These are phyloP conservation scores for Venustaconcha ellipsiformis DNA, from an alignment of 1,140 invertebrate species.

Conservation along the genomic window DNA sequence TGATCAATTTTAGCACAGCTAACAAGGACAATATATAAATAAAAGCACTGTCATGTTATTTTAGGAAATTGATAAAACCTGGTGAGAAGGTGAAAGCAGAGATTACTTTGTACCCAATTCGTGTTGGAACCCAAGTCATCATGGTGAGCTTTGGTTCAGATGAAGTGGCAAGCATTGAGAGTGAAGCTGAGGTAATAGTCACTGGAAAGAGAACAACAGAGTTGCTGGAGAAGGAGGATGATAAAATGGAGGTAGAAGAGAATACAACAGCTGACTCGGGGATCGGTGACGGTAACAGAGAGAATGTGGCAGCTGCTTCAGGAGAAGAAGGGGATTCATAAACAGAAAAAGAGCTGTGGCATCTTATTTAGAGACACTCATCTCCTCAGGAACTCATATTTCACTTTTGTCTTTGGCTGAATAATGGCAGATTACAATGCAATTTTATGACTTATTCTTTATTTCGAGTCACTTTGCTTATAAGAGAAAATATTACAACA, in stretches of 20 bases:
- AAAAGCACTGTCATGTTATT: not conserved
- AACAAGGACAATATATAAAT: not conserved
- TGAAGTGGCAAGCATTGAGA: slow-evolving; percentile 23
- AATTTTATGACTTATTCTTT: no score
- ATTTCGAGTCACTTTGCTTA: no score
- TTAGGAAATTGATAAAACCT: slow-evolving; percentile 26
- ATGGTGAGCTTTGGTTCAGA: slow-evolving; percentile 21
- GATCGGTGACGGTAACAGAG: not conserved
- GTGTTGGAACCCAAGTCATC: slow-evolving; percentile 12
- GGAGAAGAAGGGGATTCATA: not conserved
- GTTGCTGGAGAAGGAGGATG: slow-evolving; percentile 8
- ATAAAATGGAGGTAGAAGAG: not conserved
- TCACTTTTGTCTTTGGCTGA: no score
- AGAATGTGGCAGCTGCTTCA: not conserved
- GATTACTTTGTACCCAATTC: slow-evolving; percentile 16
- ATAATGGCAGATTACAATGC: no score
- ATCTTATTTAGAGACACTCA: no score
- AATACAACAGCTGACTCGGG: not conserved
- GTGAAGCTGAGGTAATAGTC: slow-evolving; percentile 12
- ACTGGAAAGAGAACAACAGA: slow-evolving; percentile 18
- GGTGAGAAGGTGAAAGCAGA: slow-evolving; percentile 26
- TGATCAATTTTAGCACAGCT: not conserved
- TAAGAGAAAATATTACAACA: no score
- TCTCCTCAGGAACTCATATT: no score
- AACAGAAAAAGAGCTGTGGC: no score